Conservation (phyloP, 92 coral and sea anemone species). For the Heliopora coerulea region DNA sequence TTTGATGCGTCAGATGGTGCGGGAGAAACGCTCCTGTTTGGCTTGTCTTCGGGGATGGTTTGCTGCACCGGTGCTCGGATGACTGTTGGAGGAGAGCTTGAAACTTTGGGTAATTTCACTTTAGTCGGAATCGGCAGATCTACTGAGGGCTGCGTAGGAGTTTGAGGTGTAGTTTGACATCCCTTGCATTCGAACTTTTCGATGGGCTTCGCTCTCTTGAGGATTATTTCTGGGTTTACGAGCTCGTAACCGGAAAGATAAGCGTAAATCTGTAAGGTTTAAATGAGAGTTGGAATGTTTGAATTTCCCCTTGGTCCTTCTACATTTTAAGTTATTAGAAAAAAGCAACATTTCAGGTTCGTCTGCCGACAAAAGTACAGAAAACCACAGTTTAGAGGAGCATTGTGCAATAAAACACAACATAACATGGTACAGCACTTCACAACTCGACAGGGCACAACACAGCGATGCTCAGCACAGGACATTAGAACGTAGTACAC, state of each 20-base stretch:
- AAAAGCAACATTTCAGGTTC: too few relatives aligned
- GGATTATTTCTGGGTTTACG: slow-evolving; percentile 10
- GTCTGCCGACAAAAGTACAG: too few relatives aligned
- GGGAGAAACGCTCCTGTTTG: not conserved
- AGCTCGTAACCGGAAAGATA: slow-evolving; percentile 21
- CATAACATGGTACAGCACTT: not conserved
- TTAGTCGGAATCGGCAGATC: not conserved
- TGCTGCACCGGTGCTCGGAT: not conserved
- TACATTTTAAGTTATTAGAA: too few relatives aligned
- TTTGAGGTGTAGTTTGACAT: slow-evolving; percentile 11
- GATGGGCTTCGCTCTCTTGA: slow-evolving; percentile 5
- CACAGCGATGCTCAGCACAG: not conserved
- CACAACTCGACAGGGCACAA: not conserved
- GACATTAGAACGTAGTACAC: not conserved
- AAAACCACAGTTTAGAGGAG: too few relatives aligned
- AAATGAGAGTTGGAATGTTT: not conserved
- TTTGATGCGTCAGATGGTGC: slow-evolving; percentile 11
- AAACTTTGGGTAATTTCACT: not conserved
- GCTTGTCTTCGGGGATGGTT: not conserved
- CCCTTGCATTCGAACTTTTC: slow-evolving; percentile 22
- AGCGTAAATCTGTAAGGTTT: not conserved
- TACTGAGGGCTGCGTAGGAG: not conserved
- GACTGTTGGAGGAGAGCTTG: not conserved
- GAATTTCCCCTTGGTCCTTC: too few relatives aligned
- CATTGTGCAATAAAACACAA: not conserved